A percentile compares a stretch with the other conserved stretches of the same genome.
Evolutionary conservation across 2,797 vertebrate species (phyloP).

Genomic region (Sebastolobus altivelis): DNA sequence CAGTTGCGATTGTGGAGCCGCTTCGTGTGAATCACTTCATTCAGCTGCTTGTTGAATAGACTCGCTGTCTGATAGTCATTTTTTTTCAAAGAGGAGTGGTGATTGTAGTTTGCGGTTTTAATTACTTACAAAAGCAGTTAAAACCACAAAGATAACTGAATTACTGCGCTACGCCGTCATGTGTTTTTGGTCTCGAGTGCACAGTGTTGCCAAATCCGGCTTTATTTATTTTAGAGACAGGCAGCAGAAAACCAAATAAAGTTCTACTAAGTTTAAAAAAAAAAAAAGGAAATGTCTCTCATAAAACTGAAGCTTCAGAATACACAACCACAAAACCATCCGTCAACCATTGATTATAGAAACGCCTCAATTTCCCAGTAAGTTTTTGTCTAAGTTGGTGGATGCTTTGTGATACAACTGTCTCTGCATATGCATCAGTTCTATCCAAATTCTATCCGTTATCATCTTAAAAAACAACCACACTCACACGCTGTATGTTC

Average conservation of each 20-base stretch:
- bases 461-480: not conserved
- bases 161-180: not conserved
- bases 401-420: not conserved
- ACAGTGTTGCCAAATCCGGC: conserved; percentile 1
- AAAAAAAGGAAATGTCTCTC: not conserved
- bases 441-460: not conserved
- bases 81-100: conserved; percentile 27
- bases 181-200: conserved; percentile 7
- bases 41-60: conserved; percentile 62
- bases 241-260: not conserved
- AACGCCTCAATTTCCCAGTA: not conserved
- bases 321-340: conserved; percentile 12
- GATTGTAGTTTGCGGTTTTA: conserved; percentile 47
- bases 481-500: not conserved
- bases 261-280: not conserved
- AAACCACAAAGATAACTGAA: conserved; percentile 32
- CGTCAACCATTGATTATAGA: not conserved
- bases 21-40: conserved; percentile 64
- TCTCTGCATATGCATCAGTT: not conserved
- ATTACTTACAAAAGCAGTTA: conserved; percentile 56
- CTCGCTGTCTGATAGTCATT: conserved; percentile 40
- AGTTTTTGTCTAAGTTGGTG: conserved; percentile 1
- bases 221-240: conserved; percentile 12
- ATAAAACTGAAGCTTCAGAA: not conserved
- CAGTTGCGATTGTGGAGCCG: conserved; percentile 57